Evolutionary conservation across 2,888 invertebrate species (phyloP).

Genomic region (Acleris holmiana): DNA sequence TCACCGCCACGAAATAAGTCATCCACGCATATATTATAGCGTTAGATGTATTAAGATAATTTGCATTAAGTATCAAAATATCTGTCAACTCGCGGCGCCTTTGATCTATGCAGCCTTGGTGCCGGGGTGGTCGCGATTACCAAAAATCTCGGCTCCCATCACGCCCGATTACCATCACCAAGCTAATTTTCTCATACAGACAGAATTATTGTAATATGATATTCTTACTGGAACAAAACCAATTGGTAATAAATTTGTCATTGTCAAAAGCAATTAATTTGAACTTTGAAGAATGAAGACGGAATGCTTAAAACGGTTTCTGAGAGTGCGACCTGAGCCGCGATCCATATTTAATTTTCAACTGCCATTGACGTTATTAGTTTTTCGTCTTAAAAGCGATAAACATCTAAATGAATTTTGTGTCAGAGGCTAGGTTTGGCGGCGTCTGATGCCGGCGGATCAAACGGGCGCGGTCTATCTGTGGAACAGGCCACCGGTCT

Average conservation of each 20-base stretch:
- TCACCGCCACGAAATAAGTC: slow-evolving; percentile 73
- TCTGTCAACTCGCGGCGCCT: slow-evolving; percentile 75
- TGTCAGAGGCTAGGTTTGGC: slow-evolving; percentile 49
- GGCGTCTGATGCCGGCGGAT: slow-evolving; percentile 53
- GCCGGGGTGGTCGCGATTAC: slow-evolving; percentile 14
- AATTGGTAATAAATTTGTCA: slow-evolving; percentile 28
- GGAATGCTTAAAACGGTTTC: slow-evolving; percentile 21
- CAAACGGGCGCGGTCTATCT: slow-evolving; percentile 55
- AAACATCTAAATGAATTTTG: slow-evolving; percentile 78
- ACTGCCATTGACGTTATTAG: slow-evolving; percentile 69
- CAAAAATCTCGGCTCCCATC: background rate
- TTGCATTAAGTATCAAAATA: slow-evolving; percentile 75
- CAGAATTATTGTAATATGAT: background rate
- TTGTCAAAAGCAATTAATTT: slow-evolving; percentile 31
- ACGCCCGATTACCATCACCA: background rate
- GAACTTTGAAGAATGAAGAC: slow-evolving; percentile 27
- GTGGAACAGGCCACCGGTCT: background rate
- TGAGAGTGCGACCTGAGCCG: slow-evolving; percentile 8
- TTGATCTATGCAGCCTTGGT: slow-evolving; percentile 60
- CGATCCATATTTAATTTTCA: slow-evolving; percentile 43
- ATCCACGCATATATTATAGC: slow-evolving; percentile 67
- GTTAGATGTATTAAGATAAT: slow-evolving; percentile 64
- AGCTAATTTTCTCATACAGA: background rate
- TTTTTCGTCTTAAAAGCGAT: slow-evolving; percentile 76
- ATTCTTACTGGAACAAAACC: slow-evolving; percentile 6